Percentiles rank a stretch among this genome's conserved stretches.
phyloP scores from a whole-genome alignment of 2,888 invertebrate species.

The Drosophila planitibia region DNA sequence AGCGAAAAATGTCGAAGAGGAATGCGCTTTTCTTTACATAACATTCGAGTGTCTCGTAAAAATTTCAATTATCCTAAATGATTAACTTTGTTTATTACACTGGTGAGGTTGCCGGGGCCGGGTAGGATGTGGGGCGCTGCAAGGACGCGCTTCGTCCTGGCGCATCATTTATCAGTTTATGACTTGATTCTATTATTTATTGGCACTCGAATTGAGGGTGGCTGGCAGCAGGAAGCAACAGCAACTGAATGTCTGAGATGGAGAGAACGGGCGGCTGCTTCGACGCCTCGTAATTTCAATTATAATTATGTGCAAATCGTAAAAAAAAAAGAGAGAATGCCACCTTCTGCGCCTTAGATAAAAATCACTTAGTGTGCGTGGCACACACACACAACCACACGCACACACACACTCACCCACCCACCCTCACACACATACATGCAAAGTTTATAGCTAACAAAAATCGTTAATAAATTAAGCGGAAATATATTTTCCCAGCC shows the following conservation, averaged over 20 bases:
- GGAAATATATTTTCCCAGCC: constrained; percentile 75
- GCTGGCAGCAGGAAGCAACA: not conserved
- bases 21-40: constrained; percentile 32
- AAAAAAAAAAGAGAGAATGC: constrained; percentile 61
- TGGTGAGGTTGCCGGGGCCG: constrained; percentile 9
- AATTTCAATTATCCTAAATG: constrained; percentile 84
- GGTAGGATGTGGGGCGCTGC: not conserved
- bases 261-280: constrained; percentile 4
- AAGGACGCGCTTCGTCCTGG: constrained; percentile 36
- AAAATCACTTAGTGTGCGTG: constrained; percentile 72
- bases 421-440: constrained; percentile 33
- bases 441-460: constrained; percentile 75
- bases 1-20: not conserved
- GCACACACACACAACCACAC: constrained; percentile 14
- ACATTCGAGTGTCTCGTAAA: constrained; percentile 78
- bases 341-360: constrained; percentile 59
- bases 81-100: constrained; percentile 82
- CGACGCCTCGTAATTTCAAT: constrained; percentile 80
- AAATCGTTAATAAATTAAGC: constrained; percentile 84
- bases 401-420: constrained; percentile 4
- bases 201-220: constrained; percentile 68
- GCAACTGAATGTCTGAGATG: not conserved
- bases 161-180: constrained; percentile 81
- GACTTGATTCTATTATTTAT: constrained; percentile 84
- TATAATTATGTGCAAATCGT: constrained; percentile 83